Base-by-base conservation (phyloP, 2,888 invertebrate genomes). In the Chaetogeoica ovagalla region DNA sequence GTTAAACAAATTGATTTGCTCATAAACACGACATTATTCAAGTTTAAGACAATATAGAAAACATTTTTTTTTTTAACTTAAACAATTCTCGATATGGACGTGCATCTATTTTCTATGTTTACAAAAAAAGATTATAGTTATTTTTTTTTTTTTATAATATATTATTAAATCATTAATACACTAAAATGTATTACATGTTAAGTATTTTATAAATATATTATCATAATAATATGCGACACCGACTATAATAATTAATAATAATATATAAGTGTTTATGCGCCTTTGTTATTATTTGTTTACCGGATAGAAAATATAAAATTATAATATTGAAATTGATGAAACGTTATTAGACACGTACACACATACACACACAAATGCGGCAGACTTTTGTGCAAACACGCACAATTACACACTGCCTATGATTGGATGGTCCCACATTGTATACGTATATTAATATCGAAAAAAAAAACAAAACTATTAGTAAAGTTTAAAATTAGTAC, bases 31-130 rank as follows among this genome's bases (percentile, higher is more conserved):
- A 66, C 19, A 37, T 65, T 39, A 55, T 57, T 69, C 19, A 43
- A 66, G 19, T 57, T 69, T 19, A 6, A 66, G 19, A 66, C 8
- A 43, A 43, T 43, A 43, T 2, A 57, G 17, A 5, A 63, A 63
- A 55, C 52, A 21, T 39, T 30, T 30, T 30, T 30, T 30, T 30
- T 30, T 30, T 30, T 52, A 68, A 52, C 52, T 30, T 30, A 59
- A 17, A 23, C 21, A 52, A 68, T 52, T 70, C 55, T 70, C 39
- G 65, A 66, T 66, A 75, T 57, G 65, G 43, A 74, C 39, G 1
- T 66, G 39, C 43, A 75, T 43, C 48, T 62, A 66, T 55, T 9
- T 55, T 63, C 43, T 43, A 43, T 43, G 43, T 43, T n/a, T n/a
- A 43, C 43, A 43, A 7, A 43, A 43, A 43, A 43, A 43, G 6